These are phyloP conservation scores for Narcine bancroftii DNA, from an alignment of 2,113 vertebrate genomes.

Conservation along the genomic window DNA sequence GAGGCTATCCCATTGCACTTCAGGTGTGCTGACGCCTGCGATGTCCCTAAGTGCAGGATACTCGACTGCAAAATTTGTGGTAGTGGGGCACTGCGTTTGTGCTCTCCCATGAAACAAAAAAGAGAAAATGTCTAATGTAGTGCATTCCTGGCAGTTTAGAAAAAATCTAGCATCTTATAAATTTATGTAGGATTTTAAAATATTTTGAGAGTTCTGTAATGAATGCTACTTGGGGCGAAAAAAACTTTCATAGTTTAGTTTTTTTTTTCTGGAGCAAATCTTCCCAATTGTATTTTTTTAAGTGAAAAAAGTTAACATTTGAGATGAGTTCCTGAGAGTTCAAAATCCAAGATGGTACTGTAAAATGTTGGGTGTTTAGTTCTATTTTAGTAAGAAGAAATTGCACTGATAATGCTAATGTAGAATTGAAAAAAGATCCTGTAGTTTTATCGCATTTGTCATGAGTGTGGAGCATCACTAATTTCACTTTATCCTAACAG, in stretches of 20 bases:
- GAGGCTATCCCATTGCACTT: too few relatives aligned
- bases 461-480: neutral
- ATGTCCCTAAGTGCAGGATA: too few relatives aligned
- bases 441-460: neutral
- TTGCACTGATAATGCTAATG: too few relatives aligned
- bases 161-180: neutral
- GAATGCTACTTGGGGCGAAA: too few relatives aligned
- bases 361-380: too few relatives aligned
- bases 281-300: neutral
- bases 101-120: too few relatives aligned
- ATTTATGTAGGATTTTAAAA: neutral
- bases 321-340: neutral
- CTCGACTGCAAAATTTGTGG: too few relatives aligned
- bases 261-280: neutral
- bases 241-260: neutral
- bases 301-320: neutral
- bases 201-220: neutral
- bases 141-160: neutral
- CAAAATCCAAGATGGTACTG: too few relatives aligned
- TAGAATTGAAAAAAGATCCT: neutral
- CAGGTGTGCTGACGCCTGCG: too few relatives aligned
- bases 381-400: too few relatives aligned
- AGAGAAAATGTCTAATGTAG: too few relatives aligned
- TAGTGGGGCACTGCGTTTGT: too few relatives aligned
- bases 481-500: neutral